A percentile compares a stretch with the other conserved stretches of the same genome.
These are phyloP conservation scores for Opisthograptis luteolata DNA, from an alignment of 2,888 invertebrate species.

Conservation along the genomic window DNA sequence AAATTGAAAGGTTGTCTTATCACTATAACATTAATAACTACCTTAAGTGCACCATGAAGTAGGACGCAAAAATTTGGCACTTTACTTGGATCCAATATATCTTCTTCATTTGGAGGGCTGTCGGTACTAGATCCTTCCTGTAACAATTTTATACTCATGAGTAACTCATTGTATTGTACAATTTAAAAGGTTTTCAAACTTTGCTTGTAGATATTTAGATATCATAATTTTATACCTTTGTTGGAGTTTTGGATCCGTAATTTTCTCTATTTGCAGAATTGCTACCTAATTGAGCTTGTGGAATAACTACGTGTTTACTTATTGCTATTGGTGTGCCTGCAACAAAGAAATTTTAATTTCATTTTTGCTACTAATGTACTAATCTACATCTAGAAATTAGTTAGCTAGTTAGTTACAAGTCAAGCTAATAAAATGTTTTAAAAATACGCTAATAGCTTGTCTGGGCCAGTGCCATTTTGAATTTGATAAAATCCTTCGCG, in stretches of 20 bases:
- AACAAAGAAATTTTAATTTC: neutral
- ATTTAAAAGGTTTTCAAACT: too few species aligned
- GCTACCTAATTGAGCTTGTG: slow-evolving; percentile 82
- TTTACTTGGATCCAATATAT: slow-evolving; percentile 88
- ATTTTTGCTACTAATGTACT: neutral
- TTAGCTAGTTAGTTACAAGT: too few species aligned
- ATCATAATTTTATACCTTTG: slow-evolving; percentile 63
- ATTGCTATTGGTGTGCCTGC: slow-evolving; percentile 94
- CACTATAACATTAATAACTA: slow-evolving; percentile 45
- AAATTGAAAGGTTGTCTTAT: too few species aligned
- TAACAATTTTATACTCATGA: slow-evolving; percentile 19
- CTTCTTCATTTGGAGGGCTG: slow-evolving; percentile 72
- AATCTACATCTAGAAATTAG: too few species aligned
- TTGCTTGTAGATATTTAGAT: too few species aligned
- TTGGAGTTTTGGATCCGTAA: slow-evolving; percentile 70
- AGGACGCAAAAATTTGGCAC: slow-evolving; percentile 96
- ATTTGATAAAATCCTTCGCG: too few species aligned
- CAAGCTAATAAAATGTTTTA: too few species aligned
- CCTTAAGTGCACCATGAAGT: slow-evolving; percentile 95
- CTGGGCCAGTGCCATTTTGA: too few species aligned
- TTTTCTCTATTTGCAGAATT: slow-evolving; percentile 74
- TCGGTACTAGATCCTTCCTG: slow-evolving; percentile 73
- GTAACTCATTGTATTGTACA: too few species aligned
- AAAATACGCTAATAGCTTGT: too few species aligned
- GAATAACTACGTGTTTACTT: slow-evolving; percentile 95